Conservation (phyloP, 2,888 invertebrate species). For the Ophion obscuratus region DNA sequence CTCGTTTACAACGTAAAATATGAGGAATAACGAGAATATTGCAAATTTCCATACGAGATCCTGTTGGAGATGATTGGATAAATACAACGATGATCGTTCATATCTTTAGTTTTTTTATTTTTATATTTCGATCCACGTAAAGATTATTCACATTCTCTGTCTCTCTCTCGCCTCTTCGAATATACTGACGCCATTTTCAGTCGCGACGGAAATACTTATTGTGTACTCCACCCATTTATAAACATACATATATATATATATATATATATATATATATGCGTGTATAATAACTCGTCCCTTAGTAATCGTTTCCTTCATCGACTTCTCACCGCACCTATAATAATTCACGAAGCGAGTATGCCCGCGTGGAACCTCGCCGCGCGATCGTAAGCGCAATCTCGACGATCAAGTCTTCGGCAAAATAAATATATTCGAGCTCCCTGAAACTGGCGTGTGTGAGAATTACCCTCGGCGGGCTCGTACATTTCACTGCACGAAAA, state of each 20-base stretch:
- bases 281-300: conserved; percentile 40
- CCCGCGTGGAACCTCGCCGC: not conserved
- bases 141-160: not conserved
- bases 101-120: conserved; percentile 7
- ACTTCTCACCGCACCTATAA: conserved; percentile 50
- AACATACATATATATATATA: too few relatives aligned
- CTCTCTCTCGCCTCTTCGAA: not conserved
- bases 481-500: conserved; percentile 24
- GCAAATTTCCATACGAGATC: too few relatives aligned
- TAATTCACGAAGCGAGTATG: conserved; percentile 41
- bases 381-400: conserved; percentile 42
- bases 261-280: not conserved
- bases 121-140: not conserved
- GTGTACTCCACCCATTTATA: not conserved
- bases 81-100: conserved; percentile 16
- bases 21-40: not conserved
- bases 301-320: conserved; percentile 57
- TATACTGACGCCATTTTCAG: not conserved
- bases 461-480: conserved; percentile 41
- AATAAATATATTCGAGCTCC: conserved; percentile 50
- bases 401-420: conserved; percentile 29
- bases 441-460: conserved; percentile 3
- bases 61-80: conserved; percentile 12
- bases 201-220: conserved; percentile 17
- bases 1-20: conserved; percentile 14